Evolutionary conservation across 2,797 vertebrate genomes (phyloP).

Genomic region (Pseudomugil gertrudae): DNA sequence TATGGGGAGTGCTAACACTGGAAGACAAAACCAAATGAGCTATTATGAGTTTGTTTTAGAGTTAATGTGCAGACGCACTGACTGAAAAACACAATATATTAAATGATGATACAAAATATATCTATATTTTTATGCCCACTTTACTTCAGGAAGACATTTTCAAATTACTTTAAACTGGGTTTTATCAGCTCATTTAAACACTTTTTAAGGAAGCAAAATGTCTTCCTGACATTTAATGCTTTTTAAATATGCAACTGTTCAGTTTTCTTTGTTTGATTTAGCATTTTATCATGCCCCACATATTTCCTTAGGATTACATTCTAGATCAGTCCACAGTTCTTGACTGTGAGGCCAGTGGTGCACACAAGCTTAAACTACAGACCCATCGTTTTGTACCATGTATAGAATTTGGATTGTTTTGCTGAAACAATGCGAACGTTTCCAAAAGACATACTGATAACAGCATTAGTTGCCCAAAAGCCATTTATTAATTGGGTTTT

Average conservation of each 20-base stretch:
- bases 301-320: neutral
- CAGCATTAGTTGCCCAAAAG: neutral
- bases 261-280: neutral
- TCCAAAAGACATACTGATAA: neutral
- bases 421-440: neutral
- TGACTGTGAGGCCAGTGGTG: neutral
- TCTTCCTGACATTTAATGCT: no score
- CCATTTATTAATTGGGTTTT: neutral
- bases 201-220: no score
- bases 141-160: neutral
- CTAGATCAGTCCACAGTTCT: neutral
- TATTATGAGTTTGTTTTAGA: neutral
- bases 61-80: neutral
- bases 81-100: neutral
- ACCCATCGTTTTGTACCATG: neutral
- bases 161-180: neutral
- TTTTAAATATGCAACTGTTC: neutral
- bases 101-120: neutral
- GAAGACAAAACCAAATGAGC: neutral
- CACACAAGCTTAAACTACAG: neutral
- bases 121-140: neutral
- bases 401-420: neutral
- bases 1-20: constrained; percentile 1
- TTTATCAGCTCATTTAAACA: neutral
- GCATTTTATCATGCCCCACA: neutral